Evolutionary conservation across 2,888 invertebrate genomes (phyloP), one percentile per base, ranked within the genome.

Genomic region (Chymomyza procnemis): DNA sequence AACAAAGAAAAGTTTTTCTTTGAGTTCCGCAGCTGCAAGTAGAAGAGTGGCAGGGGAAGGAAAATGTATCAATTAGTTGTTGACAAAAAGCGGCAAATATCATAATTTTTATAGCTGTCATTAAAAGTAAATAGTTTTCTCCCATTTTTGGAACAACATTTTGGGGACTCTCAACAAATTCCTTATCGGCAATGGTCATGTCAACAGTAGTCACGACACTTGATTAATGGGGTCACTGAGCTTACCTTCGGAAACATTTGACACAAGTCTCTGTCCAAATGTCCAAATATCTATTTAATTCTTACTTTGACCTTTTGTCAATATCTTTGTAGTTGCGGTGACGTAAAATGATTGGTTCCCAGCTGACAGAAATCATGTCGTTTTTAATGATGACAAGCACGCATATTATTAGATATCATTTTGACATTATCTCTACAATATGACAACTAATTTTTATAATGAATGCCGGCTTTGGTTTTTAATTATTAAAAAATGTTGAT

Each of bases 1-100:
- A 41, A 41, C 34, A 41, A 41, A 41, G 34, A 41, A n/a, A n/a
- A 41, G 34, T 41, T 41, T 41, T 41, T 41, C 34, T 41, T 41
- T 41, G 34, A 41, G 34, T 50, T 50, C 18, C 50, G 16, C 5
- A 50, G 19, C 19, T 50, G 18, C 50, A 16, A 50, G 50, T 8
- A 16, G n/a, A 60, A 48, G n/a, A 30, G 57, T 6, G 57, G 34
- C 34, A 12, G 41, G 3, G 18, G 5, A 14, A n/a, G 12, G 3
- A 66, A 59, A 73, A 75, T 73, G 70, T 78, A 73, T 81, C 78
- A 81, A 81, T 82, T 79, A 80, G 84, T 83, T 84, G 79, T 74
- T 76, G 79, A 79, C 75, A 75, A 73, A 76, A 64, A 65, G 64
- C 48, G 46, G 26, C n/a, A 46, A 47, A 58, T 3, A 63, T 14